These are phyloP conservation scores for Hemicordylus capensis DNA, from an alignment of 2,113 vertebrate genomes.

Conservation along the genomic window DNA sequence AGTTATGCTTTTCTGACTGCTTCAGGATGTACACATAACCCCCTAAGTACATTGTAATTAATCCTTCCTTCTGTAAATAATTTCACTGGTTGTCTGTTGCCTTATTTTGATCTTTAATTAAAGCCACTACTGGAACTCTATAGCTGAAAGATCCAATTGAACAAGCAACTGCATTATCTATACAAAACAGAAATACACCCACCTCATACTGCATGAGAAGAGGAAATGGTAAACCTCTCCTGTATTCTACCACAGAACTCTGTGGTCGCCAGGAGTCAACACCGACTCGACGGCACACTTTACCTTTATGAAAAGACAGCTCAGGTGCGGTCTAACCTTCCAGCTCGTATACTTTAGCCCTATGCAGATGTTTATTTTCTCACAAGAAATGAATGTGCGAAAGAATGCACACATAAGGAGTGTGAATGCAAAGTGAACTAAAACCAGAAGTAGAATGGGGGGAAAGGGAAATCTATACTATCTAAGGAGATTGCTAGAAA, in stretches of 20 bases:
- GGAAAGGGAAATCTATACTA: no score
- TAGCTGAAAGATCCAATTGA: neutral
- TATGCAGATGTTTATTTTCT: neutral
- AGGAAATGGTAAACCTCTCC: neutral
- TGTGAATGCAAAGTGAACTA: no score
- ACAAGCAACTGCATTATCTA: neutral
- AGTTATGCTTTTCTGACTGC: neutral
- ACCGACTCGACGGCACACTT: no score
- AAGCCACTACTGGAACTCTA: neutral
- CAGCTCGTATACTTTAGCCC: neutral
- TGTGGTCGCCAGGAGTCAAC: no score
- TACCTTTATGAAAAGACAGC: neutral
- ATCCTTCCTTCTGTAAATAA: neutral
- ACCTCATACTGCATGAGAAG: neutral
- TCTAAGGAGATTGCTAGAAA: no score
- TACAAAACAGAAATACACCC: no score
- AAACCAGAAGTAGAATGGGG: no score
- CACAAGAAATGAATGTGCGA: neutral
- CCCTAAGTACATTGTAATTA: neutral
- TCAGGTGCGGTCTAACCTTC: neutral
- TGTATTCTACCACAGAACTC: no score
- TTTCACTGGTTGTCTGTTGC: neutral
- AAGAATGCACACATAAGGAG: no score
- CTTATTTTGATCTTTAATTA: neutral
- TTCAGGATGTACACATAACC: neutral